Evolutionary conservation across 2,888 invertebrate species (phyloP).

Genomic region (Nomada fabriciana): DNA sequence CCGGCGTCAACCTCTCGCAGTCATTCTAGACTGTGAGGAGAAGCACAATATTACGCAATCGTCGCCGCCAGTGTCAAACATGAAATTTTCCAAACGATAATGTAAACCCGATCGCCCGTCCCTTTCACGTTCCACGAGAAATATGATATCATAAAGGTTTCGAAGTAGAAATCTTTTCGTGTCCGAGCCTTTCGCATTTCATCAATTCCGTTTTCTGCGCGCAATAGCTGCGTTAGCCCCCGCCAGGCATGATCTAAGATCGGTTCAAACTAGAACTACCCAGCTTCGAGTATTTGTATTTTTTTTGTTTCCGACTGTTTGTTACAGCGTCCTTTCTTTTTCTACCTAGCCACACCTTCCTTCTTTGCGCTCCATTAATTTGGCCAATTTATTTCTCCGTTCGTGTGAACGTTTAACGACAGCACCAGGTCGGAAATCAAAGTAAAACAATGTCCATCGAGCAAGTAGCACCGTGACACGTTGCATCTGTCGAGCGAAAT

Average conservation of each 20-base stretch:
- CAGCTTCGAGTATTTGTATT: conserved; percentile 14
- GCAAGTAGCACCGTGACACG: not conserved
- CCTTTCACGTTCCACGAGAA: not conserved
- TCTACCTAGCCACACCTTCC: not conserved
- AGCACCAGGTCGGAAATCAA: conserved; percentile 8
- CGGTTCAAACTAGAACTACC: not conserved
- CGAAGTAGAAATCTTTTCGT: conserved; percentile 21
- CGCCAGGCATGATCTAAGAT: conserved; percentile 41
- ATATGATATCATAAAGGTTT: conserved; percentile 24
- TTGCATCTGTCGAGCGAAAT: not conserved
- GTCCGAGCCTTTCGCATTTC: conserved; percentile 15
- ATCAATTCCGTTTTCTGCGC: no score
- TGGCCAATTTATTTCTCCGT: not conserved
- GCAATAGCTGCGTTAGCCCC: no score
- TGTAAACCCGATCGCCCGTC: not conserved
- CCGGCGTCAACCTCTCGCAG: not conserved
- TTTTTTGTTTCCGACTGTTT: not conserved
- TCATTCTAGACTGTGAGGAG: conserved; percentile 8
- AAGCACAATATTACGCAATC: conserved; percentile 23
- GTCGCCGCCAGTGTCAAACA: not conserved
- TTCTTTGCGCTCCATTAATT: not conserved
- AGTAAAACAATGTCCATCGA: not conserved
- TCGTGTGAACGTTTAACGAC: conserved; percentile 9
- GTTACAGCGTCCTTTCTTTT: conserved; percentile 10
- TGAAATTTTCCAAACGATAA: conserved; percentile 36